Conservation (phyloP, 2,797 vertebrate species). For the Aotus griseimembra region DNA sequence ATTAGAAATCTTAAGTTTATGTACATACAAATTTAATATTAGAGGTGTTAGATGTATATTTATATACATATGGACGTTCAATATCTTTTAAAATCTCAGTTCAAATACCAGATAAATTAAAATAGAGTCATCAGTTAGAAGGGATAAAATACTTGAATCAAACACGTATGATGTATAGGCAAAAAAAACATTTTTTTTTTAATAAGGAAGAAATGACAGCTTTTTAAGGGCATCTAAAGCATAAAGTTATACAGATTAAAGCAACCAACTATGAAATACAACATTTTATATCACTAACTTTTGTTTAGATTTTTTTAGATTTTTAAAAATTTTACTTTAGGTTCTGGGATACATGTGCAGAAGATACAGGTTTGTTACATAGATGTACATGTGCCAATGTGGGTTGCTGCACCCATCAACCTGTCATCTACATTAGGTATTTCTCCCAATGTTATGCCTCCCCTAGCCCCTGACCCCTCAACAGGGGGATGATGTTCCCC, state of each 20-base stretch:
- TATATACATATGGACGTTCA: background rate
- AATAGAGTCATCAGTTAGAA: background rate
- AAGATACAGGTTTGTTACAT: background rate
- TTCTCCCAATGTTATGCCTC: background rate
- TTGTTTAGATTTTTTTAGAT: background rate
- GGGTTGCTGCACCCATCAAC: background rate
- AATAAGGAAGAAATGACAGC: background rate
- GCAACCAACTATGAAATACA: background rate
- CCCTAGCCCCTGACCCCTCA: no score
- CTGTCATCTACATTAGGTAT: background rate
- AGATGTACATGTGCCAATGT: background rate
- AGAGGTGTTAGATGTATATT: background rate
- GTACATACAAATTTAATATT: background rate
- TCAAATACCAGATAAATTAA: background rate
- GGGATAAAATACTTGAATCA: background rate
- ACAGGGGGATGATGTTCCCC: background rate
- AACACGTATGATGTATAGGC: background rate
- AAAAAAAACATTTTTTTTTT: accelerated
- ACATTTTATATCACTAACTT: background rate
- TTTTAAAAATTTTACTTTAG: background rate
- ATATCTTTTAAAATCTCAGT: background rate
- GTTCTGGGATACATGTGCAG: background rate
- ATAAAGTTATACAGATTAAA: background rate
- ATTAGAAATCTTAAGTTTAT: background rate
- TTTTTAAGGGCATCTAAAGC: background rate